Evolutionary conservation across 2,888 invertebrate genomes (phyloP).

Genomic region (Mystacides longicornis): DNA sequence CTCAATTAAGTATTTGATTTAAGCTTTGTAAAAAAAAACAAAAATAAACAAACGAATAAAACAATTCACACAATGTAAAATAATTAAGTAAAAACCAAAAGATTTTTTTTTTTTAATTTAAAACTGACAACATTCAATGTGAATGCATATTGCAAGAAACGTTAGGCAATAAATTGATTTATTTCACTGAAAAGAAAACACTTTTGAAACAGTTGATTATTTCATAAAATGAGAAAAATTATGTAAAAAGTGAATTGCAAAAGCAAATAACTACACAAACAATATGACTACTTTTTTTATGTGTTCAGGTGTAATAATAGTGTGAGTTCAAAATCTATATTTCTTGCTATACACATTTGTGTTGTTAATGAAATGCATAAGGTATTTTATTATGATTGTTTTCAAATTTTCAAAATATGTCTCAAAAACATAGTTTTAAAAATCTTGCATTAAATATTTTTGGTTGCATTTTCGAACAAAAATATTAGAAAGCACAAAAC

Average conservation of each 20-base stretch:
- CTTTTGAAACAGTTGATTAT: too few relatives aligned
- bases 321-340: conserved; percentile 1
- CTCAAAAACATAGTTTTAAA: background rate
- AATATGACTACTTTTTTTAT: too few relatives aligned
- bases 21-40: conserved; percentile 1
- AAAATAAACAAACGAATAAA: conserved; percentile 5
- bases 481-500: too few relatives aligned
- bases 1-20: conserved; percentile 1
- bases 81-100: background rate
- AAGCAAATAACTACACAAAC: background rate
- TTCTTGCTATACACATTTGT: conserved; percentile 17
- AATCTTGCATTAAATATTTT: background rate
- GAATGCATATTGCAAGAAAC: conserved; percentile 20
- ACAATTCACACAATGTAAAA: conserved; percentile 8
- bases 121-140: conserved; percentile 24
- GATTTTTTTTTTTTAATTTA: background rate
- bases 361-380: conserved; percentile 19
- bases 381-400: too few relatives aligned
- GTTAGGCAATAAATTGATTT: background rate
- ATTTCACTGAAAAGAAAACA: too few relatives aligned
- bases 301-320: background rate
- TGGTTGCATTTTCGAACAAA: background rate
- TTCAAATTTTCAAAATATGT: background rate
- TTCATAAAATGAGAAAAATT: background rate
- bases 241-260: background rate